Evolutionary conservation across 2,888 invertebrate species (phyloP), one percentile per base, ranked within the genome.

Genomic region (Ormia ochracea): DNA sequence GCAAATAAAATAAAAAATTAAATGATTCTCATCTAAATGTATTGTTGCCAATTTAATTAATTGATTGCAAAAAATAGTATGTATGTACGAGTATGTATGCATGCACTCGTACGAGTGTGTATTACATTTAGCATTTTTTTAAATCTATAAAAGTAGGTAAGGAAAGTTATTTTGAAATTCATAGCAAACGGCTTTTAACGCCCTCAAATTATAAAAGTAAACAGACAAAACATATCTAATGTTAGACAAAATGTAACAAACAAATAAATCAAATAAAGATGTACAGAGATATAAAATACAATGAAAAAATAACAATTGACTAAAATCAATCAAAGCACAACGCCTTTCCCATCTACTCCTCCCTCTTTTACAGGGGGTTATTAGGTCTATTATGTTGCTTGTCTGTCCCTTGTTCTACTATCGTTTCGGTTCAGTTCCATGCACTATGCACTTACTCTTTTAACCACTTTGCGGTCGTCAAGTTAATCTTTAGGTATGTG

Each of bases 391-490:
- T 76, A 76, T 76, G 45, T 61, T 66, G 66, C 56, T 36, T 38
- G 38, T 38, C 38, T 17, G 38, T 66, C 26, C 54, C 41, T 38
- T 48, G 17, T 43, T 33, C 10, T 9, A 17, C 61, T 54, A 31
- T 41, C 66, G 41, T 58, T 26, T 21, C n/a, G 59, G 21, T 45
- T 65, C 56, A 74, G 23, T 58, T 66, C 14, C 38, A 45, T 56
- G 41, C 63, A 31, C 52, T 63, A 45, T 56, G 41, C 63, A 31
- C 52, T 63, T 69, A 59, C n/a, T 45, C 58, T 78, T 68, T 65
- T 69, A 75, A 72, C 66, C 80, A 80, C 80, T 80, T 80, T 80
- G 80, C 76, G 80, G 80, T 80, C 80, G 80, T 80, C 76, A 76
- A 80, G 79, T 68, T 80, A 80, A 80, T 80, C 79, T 80, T 36